These are phyloP conservation scores for Tragopan temminckii DNA, from an alignment of 2,797 vertebrate genomes.

Conservation along the genomic window DNA sequence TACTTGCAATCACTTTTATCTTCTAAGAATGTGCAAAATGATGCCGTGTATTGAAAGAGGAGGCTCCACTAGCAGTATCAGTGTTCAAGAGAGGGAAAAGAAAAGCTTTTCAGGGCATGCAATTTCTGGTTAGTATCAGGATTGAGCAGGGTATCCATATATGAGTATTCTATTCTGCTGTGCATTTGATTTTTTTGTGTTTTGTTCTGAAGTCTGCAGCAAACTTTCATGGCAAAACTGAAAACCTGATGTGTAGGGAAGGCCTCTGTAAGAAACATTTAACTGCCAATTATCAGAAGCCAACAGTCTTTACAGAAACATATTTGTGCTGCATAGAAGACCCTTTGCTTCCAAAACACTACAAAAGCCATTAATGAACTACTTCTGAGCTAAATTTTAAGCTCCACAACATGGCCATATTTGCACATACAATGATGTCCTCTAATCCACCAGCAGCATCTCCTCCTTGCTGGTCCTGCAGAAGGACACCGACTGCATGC, in stretches of 20 bases:
- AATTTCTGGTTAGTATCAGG: background rate
- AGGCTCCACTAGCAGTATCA: background rate
- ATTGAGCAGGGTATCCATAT: background rate
- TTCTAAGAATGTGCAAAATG: constrained; percentile 59
- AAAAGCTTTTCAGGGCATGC: background rate
- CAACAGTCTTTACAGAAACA: background rate
- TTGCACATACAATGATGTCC: background rate
- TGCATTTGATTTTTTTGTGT: background rate
- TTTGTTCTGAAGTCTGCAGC: background rate
- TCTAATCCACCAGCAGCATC: background rate
- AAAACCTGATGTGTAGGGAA: background rate
- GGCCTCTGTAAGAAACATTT: background rate
- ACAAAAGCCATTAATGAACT: background rate
- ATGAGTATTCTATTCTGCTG: background rate
- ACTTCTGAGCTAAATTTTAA: background rate
- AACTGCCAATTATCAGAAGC: background rate
- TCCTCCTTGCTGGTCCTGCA: background rate
- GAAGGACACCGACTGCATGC: background rate
- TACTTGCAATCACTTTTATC: constrained; percentile 30
- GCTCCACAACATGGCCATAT: background rate
- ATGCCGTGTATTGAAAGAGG: constrained; percentile 2
- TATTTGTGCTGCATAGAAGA: background rate
- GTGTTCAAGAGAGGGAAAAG: background rate
- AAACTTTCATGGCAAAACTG: background rate
- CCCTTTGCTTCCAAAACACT: background rate